Conservation (phyloP, 2,113 vertebrate species). For the Peromyscus maniculatus region DNA sequence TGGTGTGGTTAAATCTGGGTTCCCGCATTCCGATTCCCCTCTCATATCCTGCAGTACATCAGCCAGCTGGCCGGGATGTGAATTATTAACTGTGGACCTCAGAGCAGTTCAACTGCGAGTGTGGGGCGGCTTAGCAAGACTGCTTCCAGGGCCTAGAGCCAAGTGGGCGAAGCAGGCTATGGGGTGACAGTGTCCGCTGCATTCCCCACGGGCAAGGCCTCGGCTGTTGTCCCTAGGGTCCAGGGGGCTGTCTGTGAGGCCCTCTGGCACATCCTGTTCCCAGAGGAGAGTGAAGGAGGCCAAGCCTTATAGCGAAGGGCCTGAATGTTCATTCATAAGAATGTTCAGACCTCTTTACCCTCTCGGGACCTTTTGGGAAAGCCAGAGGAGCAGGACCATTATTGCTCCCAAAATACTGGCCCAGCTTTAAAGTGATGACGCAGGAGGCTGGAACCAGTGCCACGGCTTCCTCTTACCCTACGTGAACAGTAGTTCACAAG, state of each 20-base stretch:
- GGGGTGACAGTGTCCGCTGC: not conserved
- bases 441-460: no score
- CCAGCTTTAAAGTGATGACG: not conserved
- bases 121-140: not conserved
- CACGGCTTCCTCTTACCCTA: not conserved
- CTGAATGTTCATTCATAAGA: not conserved
- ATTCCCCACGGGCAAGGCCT: not conserved
- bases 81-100: conserved; percentile 9
- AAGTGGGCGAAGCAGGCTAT: not conserved
- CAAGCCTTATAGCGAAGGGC: not conserved
- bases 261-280: not conserved
- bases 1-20: conserved; percentile 58
- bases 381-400: no score
- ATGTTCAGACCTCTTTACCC: not conserved
- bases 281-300: not conserved
- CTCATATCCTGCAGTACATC: conserved; percentile 50
- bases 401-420: not conserved
- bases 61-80: not conserved
- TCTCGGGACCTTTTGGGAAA: not conserved
- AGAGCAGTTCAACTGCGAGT: conserved; percentile 34
- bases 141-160: not conserved
- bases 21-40: conserved; percentile 7
- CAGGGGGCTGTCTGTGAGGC: not conserved
- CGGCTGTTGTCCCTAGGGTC: not conserved
- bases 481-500: not conserved